These are phyloP conservation scores for Plagiodera versicolora DNA, from an alignment of 2,888 invertebrate genomes.

Conservation along the genomic window DNA sequence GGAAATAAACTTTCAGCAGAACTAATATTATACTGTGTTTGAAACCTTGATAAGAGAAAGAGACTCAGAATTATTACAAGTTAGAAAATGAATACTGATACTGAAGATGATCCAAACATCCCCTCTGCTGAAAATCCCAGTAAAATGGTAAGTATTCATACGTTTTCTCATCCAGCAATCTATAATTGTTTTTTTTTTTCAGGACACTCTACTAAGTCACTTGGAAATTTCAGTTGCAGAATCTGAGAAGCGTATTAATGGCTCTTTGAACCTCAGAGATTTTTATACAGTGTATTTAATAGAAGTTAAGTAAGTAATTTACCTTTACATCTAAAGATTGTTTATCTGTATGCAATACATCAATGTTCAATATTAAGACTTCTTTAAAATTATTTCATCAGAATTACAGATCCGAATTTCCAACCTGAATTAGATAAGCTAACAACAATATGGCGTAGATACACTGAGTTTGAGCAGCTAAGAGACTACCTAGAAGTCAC, in stretches of 20 bases:
- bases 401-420: slow-evolving; percentile 65
- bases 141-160: slow-evolving; percentile 3
- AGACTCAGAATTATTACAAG: no score
- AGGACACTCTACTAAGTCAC: slow-evolving; percentile 67
- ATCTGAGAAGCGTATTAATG: slow-evolving; percentile 76
- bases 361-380: slow-evolving; percentile 3
- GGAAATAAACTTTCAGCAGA: no score
- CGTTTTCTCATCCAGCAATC: not conserved
- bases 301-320: slow-evolving; percentile 69
- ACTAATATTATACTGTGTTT: no score
- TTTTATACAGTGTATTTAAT: slow-evolving; percentile 78
- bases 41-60: no score
- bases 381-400: slow-evolving; percentile 52
- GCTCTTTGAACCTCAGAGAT: slow-evolving; percentile 72
- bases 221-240: slow-evolving; percentile 76
- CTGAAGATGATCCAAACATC: slow-evolving; percentile 10
- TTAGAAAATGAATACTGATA: slow-evolving; percentile 11
- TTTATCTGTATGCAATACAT: not conserved
- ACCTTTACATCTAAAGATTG: not conserved
- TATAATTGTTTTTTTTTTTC: not conserved
- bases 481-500: slow-evolving; percentile 74
- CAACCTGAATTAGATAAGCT: slow-evolving; percentile 64
- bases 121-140: not conserved
- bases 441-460: slow-evolving; percentile 75
- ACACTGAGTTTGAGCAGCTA: slow-evolving; percentile 83